A percentile compares a stretch with the other conserved stretches of the same genome.
Evolutionary conservation across 2,797 vertebrate species (phyloP).

Genomic region (Lates japonicus): DNA sequence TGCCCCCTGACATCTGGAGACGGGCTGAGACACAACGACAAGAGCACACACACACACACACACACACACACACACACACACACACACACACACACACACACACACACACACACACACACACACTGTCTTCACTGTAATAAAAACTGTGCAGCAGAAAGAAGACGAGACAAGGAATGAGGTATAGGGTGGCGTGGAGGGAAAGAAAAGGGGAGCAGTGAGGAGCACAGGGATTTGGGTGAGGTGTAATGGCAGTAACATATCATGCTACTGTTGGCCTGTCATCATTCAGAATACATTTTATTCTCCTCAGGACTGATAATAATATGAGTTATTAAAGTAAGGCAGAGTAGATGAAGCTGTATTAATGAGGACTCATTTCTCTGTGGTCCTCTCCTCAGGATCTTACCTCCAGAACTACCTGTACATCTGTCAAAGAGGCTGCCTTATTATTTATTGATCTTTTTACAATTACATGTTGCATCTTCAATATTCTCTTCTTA

Average conservation of each 20-base stretch:
- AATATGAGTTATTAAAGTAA: slow-evolving; percentile 38
- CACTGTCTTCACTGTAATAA: slow-evolving; percentile 34
- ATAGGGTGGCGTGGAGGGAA: slow-evolving; percentile 27
- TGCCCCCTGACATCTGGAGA: slow-evolving; percentile 79
- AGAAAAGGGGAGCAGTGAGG: slow-evolving; percentile 16
- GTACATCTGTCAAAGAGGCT: slow-evolving; percentile 31
- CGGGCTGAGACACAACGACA: slow-evolving; percentile 56
- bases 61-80: slow-evolving; percentile 24
- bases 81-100: slow-evolving; percentile 28
- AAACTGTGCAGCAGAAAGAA: slow-evolving; percentile 38
- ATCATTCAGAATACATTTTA: slow-evolving; percentile 46
- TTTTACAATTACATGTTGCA: slow-evolving; percentile 14
- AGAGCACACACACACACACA: slow-evolving; percentile 11
- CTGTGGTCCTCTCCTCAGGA: slow-evolving; percentile 10
- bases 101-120: slow-evolving; percentile 23
- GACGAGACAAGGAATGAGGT: slow-evolving; percentile 38
- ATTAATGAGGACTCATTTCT: slow-evolving; percentile 32
- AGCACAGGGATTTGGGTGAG: slow-evolving; percentile 5
- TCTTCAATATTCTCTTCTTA: not conserved
- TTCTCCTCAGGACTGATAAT: slow-evolving; percentile 30
- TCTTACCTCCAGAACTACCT: slow-evolving; percentile 31
- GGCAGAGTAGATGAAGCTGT: slow-evolving; percentile 7
- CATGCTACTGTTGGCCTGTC: slow-evolving; percentile 51
- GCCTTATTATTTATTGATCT: slow-evolving; percentile 14
- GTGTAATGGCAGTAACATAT: slow-evolving; percentile 51